These are phyloP conservation scores for Mactra quadrangularis DNA, from an alignment of 1,140 invertebrate genomes.

Conservation along the genomic window DNA sequence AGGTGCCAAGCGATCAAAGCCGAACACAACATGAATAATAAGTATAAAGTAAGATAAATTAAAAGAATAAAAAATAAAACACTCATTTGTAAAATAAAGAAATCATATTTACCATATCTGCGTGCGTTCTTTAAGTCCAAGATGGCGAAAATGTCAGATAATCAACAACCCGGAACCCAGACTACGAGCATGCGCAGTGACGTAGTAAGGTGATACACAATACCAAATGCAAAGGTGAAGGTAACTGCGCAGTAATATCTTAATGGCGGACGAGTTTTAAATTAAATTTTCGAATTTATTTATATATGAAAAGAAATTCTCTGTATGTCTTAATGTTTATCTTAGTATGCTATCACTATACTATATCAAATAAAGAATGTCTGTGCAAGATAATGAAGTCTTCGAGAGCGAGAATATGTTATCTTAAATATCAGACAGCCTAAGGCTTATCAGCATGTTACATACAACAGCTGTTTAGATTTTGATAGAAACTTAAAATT, in stretches of 20 bases:
- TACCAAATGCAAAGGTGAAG: slow-evolving; percentile 28
- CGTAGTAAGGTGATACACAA: slow-evolving; percentile 30
- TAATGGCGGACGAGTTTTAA: not conserved
- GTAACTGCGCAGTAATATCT: not conserved
- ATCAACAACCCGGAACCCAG: slow-evolving; percentile 44
- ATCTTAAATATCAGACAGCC: slow-evolving; percentile 32
- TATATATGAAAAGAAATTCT: slow-evolving; percentile 14
- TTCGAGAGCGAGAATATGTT: no score
- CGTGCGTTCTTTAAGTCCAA: slow-evolving; percentile 47
- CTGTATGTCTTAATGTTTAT: no score
- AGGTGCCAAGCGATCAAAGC: slow-evolving; percentile 13
- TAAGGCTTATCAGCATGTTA: slow-evolving; percentile 26
- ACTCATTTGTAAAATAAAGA: slow-evolving; percentile 26
- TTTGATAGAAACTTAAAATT: not conserved
- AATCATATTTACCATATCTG: slow-evolving; percentile 53
- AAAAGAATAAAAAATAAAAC: not conserved
- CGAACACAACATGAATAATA: slow-evolving; percentile 41
- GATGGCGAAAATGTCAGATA: slow-evolving; percentile 50
- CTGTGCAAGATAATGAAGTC: no score
- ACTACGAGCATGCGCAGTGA: slow-evolving; percentile 43
- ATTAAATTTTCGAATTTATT: not conserved
- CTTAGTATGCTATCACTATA: no score
- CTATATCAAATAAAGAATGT: no score
- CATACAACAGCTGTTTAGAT: not conserved
- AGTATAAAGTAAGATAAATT: not conserved